Evolutionary conservation across 2,797 vertebrate species (phyloP).

Genomic region (Cephalopachus bancanus): DNA sequence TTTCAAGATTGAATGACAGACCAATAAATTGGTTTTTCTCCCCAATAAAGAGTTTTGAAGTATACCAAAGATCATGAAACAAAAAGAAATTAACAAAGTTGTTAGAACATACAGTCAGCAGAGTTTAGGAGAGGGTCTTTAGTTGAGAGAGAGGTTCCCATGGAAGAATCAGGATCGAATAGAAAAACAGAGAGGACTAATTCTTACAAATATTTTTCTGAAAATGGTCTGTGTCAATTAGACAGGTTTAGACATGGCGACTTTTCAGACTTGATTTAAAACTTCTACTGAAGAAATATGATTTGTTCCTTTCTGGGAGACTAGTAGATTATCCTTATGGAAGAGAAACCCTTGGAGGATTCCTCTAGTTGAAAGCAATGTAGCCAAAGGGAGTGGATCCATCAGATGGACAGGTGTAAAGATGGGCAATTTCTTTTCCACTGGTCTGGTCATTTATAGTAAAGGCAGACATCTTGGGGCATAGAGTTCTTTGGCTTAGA

Average conservation of each 20-base stretch:
- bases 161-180: background rate
- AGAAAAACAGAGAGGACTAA: background rate
- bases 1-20: background rate
- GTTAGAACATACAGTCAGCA: background rate
- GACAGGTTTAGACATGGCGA: background rate
- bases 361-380: background rate
- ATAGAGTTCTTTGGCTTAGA: background rate
- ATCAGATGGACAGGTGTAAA: background rate
- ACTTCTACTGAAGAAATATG: background rate
- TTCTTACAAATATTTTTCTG: background rate
- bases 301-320: background rate
- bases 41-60: background rate
- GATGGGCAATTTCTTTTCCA: background rate
- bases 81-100: background rate
- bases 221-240: background rate
- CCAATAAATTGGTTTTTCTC: background rate
- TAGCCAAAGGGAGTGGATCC: background rate
- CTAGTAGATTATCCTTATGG: background rate
- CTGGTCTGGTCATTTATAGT: background rate
- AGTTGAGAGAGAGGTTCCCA: background rate
- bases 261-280: background rate
- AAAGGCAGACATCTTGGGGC: background rate
- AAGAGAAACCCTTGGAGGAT: background rate
- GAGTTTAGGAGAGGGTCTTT: background rate
- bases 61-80: background rate